Percentiles rank a stretch among this genome's conserved stretches.
Evolutionary conservation across 2,888 invertebrate species (phyloP).

Genomic region (Polydrusus cervinus): DNA sequence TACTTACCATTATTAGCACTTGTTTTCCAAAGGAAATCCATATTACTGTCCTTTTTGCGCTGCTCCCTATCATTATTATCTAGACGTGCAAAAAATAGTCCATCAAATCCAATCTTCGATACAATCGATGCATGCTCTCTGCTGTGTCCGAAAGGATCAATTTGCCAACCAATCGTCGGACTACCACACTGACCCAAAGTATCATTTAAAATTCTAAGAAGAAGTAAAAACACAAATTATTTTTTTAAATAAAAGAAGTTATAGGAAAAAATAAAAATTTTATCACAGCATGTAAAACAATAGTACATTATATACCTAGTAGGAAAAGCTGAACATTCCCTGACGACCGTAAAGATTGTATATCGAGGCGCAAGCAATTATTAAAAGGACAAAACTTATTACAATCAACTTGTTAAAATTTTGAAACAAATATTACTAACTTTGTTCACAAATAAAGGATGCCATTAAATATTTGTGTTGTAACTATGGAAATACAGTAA

Average conservation of each 20-base stretch:
- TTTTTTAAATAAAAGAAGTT: not conserved
- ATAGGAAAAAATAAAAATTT: too few species aligned
- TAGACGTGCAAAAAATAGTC: slow-evolving; percentile 80
- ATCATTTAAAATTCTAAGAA: slow-evolving; percentile 80
- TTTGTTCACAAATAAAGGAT: too few species aligned
- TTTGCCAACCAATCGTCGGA: slow-evolving; percentile 84
- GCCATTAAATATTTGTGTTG: too few species aligned
- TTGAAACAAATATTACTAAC: too few species aligned
- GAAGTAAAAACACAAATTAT: not conserved
- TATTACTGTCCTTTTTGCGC: slow-evolving; percentile 75
- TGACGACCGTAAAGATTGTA: too few species aligned
- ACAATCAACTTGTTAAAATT: too few species aligned
- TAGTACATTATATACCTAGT: too few species aligned
- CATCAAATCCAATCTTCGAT: slow-evolving; percentile 82
- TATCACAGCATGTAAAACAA: too few species aligned
- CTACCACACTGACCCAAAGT: slow-evolving; percentile 81
- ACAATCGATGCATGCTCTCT: slow-evolving; percentile 86
- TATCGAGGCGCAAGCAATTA: too few species aligned
- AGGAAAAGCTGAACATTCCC: too few species aligned
- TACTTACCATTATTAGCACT: slow-evolving; percentile 74
- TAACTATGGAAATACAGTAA: too few species aligned
- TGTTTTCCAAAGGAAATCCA: slow-evolving; percentile 83
- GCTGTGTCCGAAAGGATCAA: slow-evolving; percentile 89
- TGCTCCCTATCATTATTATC: slow-evolving; percentile 79
- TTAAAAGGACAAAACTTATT: too few species aligned